Evolutionary conservation across 2,113 vertebrate genomes (phyloP), one percentile per base, ranked within the genome.

Genomic region (Corythaixoides concolor): DNA sequence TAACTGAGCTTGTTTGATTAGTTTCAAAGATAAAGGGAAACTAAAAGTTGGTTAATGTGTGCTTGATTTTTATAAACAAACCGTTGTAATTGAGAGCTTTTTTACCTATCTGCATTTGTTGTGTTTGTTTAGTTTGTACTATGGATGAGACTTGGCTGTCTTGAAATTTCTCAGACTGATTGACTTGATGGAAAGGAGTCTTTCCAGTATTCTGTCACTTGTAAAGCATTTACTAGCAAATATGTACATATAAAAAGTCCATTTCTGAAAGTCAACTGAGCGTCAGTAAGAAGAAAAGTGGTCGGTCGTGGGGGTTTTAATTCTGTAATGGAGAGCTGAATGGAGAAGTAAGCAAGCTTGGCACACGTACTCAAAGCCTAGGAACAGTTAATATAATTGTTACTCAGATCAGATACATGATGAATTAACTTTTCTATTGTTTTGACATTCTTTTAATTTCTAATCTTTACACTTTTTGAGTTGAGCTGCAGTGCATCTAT

Each of bases 71-170:
- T 62, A 53, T 76, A 77, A 85, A 62, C 26, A 9, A 43, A 0
- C 18, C 0, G 0, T 24, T 67, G 26, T 49, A 63, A n/a, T 9
- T 43, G 0, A 1, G 49, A 81, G 15, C 11, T 56, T 37, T 82
- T 68, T 35, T 21, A 13, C 5, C 1, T 78, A 32, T 60, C 58
- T 91, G 12, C n/a, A 37, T 87, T 73, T 83, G 37, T 49, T 1
- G 0, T 41, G 22, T 89, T 85, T 89, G 37, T 72, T 85, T 49
- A 73, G 45, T 64, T 76, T 79, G 67, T 66, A 27, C 69, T 75
- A 85, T 15, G 67, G 50, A 45, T 66, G 37, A 84, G n/a, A 49
- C n/a, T 45, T 80, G 88, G 24, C n/a, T 76, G 22, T 69, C 41
- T 88, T 83, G 45, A 70, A 80, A 76, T 85, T 68, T 90, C 63